A percentile compares a stretch with the other conserved stretches of the same genome.
These are phyloP conservation scores for Neria commutata DNA, from an alignment of 2,888 invertebrate genomes.

Conservation along the genomic window DNA sequence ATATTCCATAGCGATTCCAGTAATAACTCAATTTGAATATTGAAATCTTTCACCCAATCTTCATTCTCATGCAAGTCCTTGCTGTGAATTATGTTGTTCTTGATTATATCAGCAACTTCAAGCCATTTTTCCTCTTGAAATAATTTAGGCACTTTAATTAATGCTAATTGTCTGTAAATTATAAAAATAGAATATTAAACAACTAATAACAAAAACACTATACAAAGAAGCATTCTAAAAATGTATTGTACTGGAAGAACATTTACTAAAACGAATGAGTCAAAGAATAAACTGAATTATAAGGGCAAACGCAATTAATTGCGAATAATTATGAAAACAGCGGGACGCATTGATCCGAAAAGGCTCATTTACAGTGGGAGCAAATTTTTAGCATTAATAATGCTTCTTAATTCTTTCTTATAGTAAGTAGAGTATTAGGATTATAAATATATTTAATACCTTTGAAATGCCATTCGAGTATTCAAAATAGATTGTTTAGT, in stretches of 20 bases:
- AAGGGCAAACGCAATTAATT: too few relatives aligned
- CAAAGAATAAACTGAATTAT: too few relatives aligned
- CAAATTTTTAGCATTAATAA: too few relatives aligned
- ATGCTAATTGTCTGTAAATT: slow-evolving; percentile 28
- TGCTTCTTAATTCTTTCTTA: too few relatives aligned
- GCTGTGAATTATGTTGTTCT: slow-evolving; percentile 21
- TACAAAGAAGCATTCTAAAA: background rate
- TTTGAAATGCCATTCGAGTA: background rate
- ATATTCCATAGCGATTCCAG: slow-evolving; percentile 33
- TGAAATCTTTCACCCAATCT: slow-evolving; percentile 32
- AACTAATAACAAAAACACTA: background rate
- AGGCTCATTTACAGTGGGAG: too few relatives aligned
- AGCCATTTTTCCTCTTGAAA: slow-evolving; percentile 30
- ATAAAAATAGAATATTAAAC: background rate
- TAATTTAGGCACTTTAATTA: slow-evolving; percentile 28
- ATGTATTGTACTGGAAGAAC: too few relatives aligned
- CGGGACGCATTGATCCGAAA: too few relatives aligned
- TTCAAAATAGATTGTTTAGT: background rate
- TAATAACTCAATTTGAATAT: slow-evolving; percentile 30
- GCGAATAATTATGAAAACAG: too few relatives aligned
- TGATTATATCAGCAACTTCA: slow-evolving; percentile 26
- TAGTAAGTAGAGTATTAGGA: too few relatives aligned
- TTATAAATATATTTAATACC: background rate
- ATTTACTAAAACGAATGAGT: too few relatives aligned
- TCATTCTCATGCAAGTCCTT: slow-evolving; percentile 22